These are phyloP conservation scores for Artibeus jamaicensis DNA, from an alignment of 2,797 vertebrate genomes.

Conservation along the genomic window DNA sequence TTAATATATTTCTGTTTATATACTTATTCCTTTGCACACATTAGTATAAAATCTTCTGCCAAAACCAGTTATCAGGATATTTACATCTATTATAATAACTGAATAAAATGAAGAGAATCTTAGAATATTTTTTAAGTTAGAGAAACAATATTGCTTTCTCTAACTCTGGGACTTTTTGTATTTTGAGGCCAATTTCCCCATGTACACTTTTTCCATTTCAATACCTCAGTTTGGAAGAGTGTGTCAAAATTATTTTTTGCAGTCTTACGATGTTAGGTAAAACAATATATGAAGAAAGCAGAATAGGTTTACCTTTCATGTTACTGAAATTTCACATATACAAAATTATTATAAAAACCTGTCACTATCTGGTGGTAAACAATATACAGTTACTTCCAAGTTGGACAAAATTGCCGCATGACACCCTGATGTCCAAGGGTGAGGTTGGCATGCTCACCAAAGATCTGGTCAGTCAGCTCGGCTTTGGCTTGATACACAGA, in stretches of 20 bases:
- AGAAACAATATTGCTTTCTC: constrained; percentile 78
- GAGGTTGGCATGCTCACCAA: background rate
- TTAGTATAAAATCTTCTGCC: constrained; percentile 78
- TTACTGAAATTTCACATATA: background rate
- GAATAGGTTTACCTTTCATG: background rate
- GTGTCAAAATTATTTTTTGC: constrained; percentile 70
- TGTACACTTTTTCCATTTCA: constrained; percentile 56
- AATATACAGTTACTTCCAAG: background rate
- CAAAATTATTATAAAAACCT: background rate
- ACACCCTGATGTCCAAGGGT: background rate
- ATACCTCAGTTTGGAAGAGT: constrained; percentile 53
- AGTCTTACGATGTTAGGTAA: constrained; percentile 61
- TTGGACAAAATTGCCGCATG: background rate
- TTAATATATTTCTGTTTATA: constrained; percentile 83
- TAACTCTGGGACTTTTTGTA: constrained; percentile 58
- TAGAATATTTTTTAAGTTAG: constrained; percentile 73
- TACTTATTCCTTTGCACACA: constrained; percentile 76
- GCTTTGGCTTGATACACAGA: background rate
- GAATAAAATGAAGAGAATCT: constrained; percentile 76
- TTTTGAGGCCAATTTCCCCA: constrained; percentile 67
- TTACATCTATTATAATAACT: constrained; percentile 80
- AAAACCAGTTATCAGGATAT: constrained; percentile 79
- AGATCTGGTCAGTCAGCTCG: background rate
- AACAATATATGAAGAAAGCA: constrained; percentile 13
- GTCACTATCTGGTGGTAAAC: background rate